phyloP scores from a whole-genome alignment of 2,888 invertebrate species.

The Xanthorhoe designata region DNA sequence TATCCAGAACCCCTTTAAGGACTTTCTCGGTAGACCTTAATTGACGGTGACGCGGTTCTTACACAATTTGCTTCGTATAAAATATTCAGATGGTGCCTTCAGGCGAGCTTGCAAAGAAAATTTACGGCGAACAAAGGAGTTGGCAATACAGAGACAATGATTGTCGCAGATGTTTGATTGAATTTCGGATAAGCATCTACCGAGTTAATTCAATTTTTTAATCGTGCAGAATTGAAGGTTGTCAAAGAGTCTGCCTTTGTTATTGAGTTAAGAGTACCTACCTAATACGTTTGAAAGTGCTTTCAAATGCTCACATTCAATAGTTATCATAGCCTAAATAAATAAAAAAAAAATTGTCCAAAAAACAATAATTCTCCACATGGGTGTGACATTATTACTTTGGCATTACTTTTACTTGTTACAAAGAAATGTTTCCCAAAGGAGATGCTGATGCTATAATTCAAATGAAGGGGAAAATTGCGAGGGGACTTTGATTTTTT shows the following conservation, averaged over 20 bases:
- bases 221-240: conserved; percentile 24
- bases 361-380: not conserved
- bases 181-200: conserved; percentile 43
- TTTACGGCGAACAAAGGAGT: conserved; percentile 52
- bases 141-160: conserved; percentile 46
- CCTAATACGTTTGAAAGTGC: not conserved
- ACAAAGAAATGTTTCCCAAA: conserved; percentile 55
- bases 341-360: not conserved
- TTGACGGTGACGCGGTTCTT: conserved; percentile 51
- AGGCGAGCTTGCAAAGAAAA: conserved; percentile 46
- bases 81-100: conserved; percentile 47
- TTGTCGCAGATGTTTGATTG: conserved; percentile 48
- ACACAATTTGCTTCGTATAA: conserved; percentile 48
- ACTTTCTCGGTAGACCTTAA: conserved; percentile 43
- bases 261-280: not conserved
- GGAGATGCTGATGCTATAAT: conserved; percentile 52
- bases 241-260: conserved; percentile 11
- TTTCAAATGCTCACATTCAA: not conserved
- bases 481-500: conserved; percentile 63
- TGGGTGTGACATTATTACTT: too few species aligned
- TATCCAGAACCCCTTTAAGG: conserved; percentile 44
- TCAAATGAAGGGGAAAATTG: conserved; percentile 61
- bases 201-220: conserved; percentile 33
- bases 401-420: conserved; percentile 12
- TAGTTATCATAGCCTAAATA: not conserved